phyloP scores from a whole-genome alignment of 2,113 vertebrate genomes.

The Stegastes partitus region DNA sequence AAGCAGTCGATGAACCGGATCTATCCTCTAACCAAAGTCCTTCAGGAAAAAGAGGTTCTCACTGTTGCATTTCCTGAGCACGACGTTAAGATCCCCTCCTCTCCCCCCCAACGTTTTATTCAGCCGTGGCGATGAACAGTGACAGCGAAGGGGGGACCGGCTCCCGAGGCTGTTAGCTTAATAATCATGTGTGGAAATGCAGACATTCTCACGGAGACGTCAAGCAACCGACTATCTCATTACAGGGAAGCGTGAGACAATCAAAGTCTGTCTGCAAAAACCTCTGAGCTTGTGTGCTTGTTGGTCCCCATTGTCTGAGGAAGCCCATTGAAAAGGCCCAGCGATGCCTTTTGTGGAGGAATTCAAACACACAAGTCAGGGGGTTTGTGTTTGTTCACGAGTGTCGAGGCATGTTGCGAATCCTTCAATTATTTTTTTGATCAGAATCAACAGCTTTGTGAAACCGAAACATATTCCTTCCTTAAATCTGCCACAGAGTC shows the following conservation, averaged over 20 bases:
- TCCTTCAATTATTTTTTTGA: constrained; percentile 1
- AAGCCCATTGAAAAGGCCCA: constrained; percentile 27
- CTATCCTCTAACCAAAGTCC: not conserved
- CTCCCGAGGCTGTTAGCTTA: constrained; percentile 29
- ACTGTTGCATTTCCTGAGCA: constrained; percentile 1
- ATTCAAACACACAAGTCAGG: constrained; percentile 10
- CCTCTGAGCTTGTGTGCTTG: constrained; percentile 36
- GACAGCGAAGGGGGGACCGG: not conserved
- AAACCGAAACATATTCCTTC: constrained; percentile 1
- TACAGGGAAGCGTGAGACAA: constrained; percentile 46
- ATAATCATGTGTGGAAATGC: constrained; percentile 44
- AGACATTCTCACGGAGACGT: constrained; percentile 56
- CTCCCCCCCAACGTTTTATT: constrained; percentile 20
- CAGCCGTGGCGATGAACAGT: not conserved
- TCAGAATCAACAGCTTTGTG: not conserved
- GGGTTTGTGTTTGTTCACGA: constrained; percentile 26
- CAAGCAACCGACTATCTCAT: constrained; percentile 46
- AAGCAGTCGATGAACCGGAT: not conserved
- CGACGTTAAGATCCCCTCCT: not conserved
- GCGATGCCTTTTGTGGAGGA: constrained; percentile 39
- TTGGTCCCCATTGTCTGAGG: constrained; percentile 42
- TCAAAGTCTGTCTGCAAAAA: constrained; percentile 45
- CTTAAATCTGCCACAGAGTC: not conserved
- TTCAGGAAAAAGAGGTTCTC: not conserved
- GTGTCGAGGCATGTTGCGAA: not conserved